A percentile compares a stretch with the other conserved stretches of the same genome.
phyloP scores from a whole-genome alignment of 2,888 invertebrate species.

The Romanomermis culicivorax region DNA sequence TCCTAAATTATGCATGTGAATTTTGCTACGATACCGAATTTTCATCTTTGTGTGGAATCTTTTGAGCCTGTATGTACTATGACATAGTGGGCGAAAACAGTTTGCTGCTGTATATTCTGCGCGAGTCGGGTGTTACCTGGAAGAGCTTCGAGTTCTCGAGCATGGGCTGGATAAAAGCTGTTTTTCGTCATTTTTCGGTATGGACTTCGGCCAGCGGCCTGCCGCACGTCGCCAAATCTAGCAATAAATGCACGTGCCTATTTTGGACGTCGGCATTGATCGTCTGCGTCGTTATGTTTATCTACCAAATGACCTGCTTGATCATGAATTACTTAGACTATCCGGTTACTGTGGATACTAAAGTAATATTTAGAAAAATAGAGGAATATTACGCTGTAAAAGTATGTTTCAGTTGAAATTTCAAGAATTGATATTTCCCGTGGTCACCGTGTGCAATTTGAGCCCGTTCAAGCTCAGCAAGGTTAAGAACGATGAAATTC shows the following conservation, averaged over 20 bases:
- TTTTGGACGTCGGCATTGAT: not conserved
- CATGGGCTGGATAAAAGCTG: not conserved
- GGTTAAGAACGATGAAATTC: too few relatives aligned
- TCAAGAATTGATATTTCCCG: not conserved
- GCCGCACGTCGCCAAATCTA: not conserved
- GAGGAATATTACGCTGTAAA: not conserved
- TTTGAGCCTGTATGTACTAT: too few relatives aligned
- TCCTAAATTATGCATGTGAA: too few relatives aligned
- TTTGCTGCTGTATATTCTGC: too few relatives aligned
- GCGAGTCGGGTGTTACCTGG: too few relatives aligned
- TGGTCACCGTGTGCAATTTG: not conserved
- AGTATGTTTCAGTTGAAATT: conserved; percentile 3
- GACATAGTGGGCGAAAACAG: too few relatives aligned
- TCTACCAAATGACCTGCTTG: not conserved
- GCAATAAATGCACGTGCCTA: not conserved
- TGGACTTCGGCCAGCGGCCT: conserved; percentile 3
- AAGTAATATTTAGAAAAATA: not conserved
- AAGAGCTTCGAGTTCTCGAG: too few relatives aligned
- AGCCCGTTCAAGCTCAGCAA: not conserved
- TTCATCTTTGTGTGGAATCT: too few relatives aligned
- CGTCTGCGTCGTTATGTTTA: not conserved
- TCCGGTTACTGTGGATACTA: not conserved
- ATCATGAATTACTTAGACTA: not conserved
- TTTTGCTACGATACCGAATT: too few relatives aligned
- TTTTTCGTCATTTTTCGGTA: not conserved